A percentile compares a stretch with the other conserved stretches of the same genome.
Evolutionary conservation across 2,888 invertebrate species (phyloP).

Genomic region (Fragum whitleyi): DNA sequence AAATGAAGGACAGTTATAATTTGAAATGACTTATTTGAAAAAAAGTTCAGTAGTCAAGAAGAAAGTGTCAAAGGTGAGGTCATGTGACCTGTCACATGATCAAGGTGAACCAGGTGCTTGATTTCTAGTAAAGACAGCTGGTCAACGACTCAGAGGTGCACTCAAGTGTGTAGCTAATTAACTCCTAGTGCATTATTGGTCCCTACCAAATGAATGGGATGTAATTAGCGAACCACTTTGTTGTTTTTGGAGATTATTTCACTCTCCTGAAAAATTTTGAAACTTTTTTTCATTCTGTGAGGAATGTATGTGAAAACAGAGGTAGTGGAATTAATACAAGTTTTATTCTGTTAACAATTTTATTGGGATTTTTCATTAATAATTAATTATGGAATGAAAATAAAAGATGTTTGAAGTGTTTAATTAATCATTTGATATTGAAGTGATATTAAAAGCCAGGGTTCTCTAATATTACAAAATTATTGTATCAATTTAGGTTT

Average conservation of each 20-base stretch:
- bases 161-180: constrained; percentile 55
- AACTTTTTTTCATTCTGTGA: background rate
- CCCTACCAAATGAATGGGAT: constrained; percentile 33
- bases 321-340: constrained; percentile 30
- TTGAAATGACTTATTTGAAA: too few relatives aligned
- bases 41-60: constrained; percentile 6
- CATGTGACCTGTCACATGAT: constrained; percentile 57
- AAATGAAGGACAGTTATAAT: too few relatives aligned
- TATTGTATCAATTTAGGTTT: too few relatives aligned
- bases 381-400: background rate
- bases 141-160: constrained; percentile 54
- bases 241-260: constrained; percentile 35
- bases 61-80: constrained; percentile 31
- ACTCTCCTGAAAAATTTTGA: background rate
- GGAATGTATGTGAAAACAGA: constrained; percentile 55
- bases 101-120: constrained; percentile 64
- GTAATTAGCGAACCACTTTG: constrained; percentile 42
- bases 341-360: background rate
- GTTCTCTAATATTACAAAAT: too few relatives aligned
- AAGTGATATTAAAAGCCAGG: too few relatives aligned
- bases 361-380: background rate
- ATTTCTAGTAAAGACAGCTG: constrained; percentile 58
- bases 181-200: constrained; percentile 31
- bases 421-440: too few relatives aligned
- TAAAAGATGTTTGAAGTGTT: background rate